Conservation (phyloP, 2,113 vertebrate species). For the Dunckerocampus dactyliophorus region DNA sequence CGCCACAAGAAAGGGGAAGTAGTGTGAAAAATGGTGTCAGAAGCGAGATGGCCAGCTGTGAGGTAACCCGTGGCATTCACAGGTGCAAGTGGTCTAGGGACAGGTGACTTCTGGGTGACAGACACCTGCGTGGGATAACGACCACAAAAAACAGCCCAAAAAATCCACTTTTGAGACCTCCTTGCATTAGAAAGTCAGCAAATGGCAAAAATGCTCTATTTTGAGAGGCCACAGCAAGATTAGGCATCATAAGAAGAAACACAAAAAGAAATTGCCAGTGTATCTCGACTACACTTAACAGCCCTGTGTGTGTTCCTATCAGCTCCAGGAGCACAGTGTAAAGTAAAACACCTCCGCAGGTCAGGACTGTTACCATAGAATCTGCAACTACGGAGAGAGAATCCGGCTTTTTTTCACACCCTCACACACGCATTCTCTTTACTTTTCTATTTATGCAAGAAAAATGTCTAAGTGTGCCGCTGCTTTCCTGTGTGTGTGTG, state of each 20-base stretch:
- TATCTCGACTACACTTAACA: not conserved
- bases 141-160: too few species aligned
- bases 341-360: conserved; percentile 37
- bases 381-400: conserved; percentile 55
- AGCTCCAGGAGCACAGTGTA: conserved; percentile 10
- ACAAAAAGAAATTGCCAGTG: not conserved
- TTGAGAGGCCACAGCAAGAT: not conserved
- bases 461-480: not conserved
- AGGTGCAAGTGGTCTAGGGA: not conserved
- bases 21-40: not conserved
- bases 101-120: too few species aligned
- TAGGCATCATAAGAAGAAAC: not conserved
- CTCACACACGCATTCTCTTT: not conserved
- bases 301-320: conserved; percentile 1
- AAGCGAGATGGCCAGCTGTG: not conserved
- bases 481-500: not conserved
- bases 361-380: conserved; percentile 64
- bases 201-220: not conserved
- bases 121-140: too few species aligned
- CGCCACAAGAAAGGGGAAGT: too few species aligned
- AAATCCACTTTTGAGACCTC: not conserved
- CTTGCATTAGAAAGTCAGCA: too few species aligned
- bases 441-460: too few species aligned
- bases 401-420: conserved; percentile 34
- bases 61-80: not conserved